Base-by-base conservation (phyloP, 2,113 vertebrate genomes). In the Corynorhinus townsendii region DNA sequence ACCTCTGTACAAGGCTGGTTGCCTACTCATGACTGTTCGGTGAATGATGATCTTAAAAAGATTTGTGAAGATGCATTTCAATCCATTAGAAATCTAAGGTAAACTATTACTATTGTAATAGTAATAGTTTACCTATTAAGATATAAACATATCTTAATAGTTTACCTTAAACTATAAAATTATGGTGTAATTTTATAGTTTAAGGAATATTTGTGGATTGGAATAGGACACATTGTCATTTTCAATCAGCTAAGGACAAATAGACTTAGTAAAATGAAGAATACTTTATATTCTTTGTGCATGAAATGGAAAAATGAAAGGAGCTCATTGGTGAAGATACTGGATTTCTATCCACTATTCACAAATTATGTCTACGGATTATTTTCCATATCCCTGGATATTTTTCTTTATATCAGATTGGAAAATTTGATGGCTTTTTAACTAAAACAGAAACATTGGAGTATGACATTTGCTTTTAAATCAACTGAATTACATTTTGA, bases 101-200 rank as follows among this genome's bases (percentile, higher is more conserved):
- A 96, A 94, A 76, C 47, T 59, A 88, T 80, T 91, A 71, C 75
- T 94, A 82, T 88, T 92, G 68, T 43, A 75, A n/a, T n/a, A n/a
- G n/a, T n/a, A n/a, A n/a, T n/a, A n/a, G n/a, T n/a, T n/a, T n/a
- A n/a, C n/a, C n/a, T n/a, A n/a, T n/a, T n/a, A n/a, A n/a, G n/a
- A n/a, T n/a, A n/a, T n/a, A n/a, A n/a, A n/a, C n/a, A n/a, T n/a
- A n/a, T n/a, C n/a, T n/a, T n/a, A n/a, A n/a, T n/a, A n/a, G n/a
- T n/a, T n/a, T n/a, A n/a, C n/a, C n/a, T n/a, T n/a, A n/a, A n/a
- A n/a, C n/a, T n/a, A 82, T 80, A 75, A 49, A 62, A 91, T 66
- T 75, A 86, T 76, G 20, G 28, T 52, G 5, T 40, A 15, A 84
- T 59, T 92, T 88, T 83, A 54, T 84, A 79, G 47, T 47, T 87